Percentiles rank a stretch among this genome's conserved stretches.
Evolutionary conservation across 2,113 vertebrate genomes (phyloP).

Genomic region (Phasianus colchicus): DNA sequence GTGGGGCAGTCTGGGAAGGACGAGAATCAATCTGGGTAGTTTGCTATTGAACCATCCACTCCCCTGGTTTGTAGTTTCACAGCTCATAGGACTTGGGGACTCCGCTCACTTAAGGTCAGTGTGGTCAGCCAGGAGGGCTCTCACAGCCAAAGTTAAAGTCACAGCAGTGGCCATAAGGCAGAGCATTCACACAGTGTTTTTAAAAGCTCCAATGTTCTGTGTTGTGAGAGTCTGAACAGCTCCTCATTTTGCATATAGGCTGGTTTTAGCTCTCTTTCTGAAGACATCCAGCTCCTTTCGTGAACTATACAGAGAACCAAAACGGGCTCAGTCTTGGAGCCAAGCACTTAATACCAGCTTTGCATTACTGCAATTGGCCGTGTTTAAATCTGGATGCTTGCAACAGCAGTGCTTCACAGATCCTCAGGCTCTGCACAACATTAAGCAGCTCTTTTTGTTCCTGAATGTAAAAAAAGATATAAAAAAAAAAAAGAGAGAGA

Average conservation of each 20-base stretch:
- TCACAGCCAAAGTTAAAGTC: neutral
- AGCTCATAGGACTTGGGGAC: neutral
- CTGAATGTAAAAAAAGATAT: neutral
- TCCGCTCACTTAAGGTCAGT: neutral
- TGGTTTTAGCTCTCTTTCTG: neutral
- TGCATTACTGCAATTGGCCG: neutral
- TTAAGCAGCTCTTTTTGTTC: neutral
- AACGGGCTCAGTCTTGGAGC: neutral
- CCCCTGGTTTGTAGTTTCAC: neutral
- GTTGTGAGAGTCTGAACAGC: neutral
- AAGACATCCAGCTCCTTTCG: neutral
- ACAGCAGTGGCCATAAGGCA: neutral
- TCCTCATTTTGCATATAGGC: neutral
- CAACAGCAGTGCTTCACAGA: neutral
- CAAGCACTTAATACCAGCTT: neutral
- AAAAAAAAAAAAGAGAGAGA: neutral
- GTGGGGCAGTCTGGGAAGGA: neutral
- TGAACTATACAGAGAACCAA: fast-evolving
- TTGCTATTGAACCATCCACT: neutral
- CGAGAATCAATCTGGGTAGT: neutral
- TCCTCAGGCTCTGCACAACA: neutral
- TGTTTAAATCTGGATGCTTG: neutral
- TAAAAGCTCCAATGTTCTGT: neutral
- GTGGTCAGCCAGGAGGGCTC: neutral
- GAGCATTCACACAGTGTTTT: neutral